Evolutionary conservation across 1,140 invertebrate genomes (phyloP).

Genomic region (Saccostrea glomerata): DNA sequence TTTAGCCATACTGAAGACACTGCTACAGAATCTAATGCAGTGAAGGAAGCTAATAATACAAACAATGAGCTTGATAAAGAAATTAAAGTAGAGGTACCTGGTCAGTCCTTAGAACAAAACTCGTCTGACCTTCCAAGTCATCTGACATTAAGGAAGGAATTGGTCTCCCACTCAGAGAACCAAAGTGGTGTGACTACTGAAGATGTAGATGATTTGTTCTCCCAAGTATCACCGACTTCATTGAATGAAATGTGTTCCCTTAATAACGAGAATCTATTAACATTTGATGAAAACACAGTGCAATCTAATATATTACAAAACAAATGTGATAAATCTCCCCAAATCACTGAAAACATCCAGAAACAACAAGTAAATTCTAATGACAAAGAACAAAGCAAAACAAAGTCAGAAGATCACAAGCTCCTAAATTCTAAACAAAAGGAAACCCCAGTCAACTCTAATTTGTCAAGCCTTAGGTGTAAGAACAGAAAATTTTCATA

Average conservation of each 20-base stretch:
- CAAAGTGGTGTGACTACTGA: not conserved
- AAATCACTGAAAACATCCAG: not conserved
- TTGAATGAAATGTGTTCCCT: constrained; percentile 61
- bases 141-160: not conserved
- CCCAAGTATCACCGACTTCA: constrained; percentile 60
- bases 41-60: not conserved
- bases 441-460: not conserved
- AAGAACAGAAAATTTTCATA: constrained; percentile 61
- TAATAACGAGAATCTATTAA: not conserved
- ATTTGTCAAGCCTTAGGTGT: not conserved
- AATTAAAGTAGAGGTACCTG: not conserved
- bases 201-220: constrained; percentile 52
- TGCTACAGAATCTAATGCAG: not conserved
- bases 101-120: not conserved
- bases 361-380: not conserved
- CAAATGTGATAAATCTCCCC: not conserved
- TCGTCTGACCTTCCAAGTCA: not conserved
- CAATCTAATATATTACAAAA: not conserved
- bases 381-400: not conserved
- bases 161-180: too few relatives aligned
- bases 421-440: not conserved
- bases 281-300: not conserved
- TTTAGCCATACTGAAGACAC: constrained; percentile 38
- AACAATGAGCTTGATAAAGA: not conserved
- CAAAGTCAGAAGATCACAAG: not conserved